These are phyloP conservation scores for Ernsta delagoae DNA, from an alignment of 2,888 invertebrate species.

Conservation along the genomic window DNA sequence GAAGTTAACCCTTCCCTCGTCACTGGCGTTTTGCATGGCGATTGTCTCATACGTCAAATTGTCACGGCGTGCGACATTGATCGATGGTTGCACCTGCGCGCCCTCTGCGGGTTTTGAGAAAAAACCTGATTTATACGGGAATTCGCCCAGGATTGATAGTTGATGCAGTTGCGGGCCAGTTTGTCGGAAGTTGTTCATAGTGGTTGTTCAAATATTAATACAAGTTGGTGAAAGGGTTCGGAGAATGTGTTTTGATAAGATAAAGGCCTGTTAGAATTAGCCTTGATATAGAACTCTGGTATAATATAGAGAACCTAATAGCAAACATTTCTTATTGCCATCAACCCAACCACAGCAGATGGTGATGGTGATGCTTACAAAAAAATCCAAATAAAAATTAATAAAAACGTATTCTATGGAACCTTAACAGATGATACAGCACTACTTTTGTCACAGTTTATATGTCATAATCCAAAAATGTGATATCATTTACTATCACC, in stretches of 20 bases:
- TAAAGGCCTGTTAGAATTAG: no score
- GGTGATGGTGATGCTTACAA: no score
- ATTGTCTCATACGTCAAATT: conserved; percentile 84
- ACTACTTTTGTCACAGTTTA: conserved; percentile 27
- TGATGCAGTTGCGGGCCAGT: conserved; percentile 13
- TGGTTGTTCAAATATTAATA: neutral
- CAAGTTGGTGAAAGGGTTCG: neutral
- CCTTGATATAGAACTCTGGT: no score
- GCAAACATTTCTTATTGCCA: no score
- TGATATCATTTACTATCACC: neutral
- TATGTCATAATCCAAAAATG: conserved; percentile 24
- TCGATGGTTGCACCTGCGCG: conserved; percentile 76
- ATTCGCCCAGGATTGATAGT: conserved; percentile 34
- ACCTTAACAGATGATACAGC: conserved; percentile 27
- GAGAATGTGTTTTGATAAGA: no score
- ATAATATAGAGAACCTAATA: no score
- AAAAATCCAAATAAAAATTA: neutral
- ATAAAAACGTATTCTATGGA: conserved; percentile 11
- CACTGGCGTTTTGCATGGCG: conserved; percentile 71
- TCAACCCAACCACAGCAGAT: no score
- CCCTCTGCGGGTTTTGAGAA: conserved; percentile 25
- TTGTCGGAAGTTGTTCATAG: neutral
- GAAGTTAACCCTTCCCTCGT: conserved; percentile 53
- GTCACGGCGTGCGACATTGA: conserved; percentile 74
- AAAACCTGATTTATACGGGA: conserved; percentile 38